These are phyloP conservation scores for Lates calcarifer DNA, from an alignment of 2,113 vertebrate species.

Conservation along the genomic window DNA sequence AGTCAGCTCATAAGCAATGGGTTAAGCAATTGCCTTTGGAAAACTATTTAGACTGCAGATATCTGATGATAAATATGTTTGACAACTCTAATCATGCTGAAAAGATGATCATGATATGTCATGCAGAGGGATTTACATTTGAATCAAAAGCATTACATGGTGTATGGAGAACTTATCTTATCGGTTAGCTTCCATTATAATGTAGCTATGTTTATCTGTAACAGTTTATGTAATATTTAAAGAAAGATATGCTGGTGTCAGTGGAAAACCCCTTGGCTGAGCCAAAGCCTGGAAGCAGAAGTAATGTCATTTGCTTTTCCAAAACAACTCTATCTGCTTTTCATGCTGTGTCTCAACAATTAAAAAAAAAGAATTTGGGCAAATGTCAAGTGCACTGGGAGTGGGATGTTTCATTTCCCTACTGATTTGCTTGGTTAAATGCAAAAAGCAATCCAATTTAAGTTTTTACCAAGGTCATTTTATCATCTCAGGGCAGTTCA, in stretches of 20 bases:
- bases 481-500: constrained; percentile 5
- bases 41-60: constrained; percentile 46
- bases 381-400: constrained; percentile 26
- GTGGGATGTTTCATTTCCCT: neutral
- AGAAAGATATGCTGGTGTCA: constrained; percentile 56
- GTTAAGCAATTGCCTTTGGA: constrained; percentile 49
- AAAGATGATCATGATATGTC: constrained; percentile 46
- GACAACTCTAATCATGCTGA: constrained; percentile 50
- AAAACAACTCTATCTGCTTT: constrained; percentile 22
- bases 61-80: constrained; percentile 64
- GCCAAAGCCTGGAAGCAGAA: constrained; percentile 30
- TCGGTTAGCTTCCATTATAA: constrained; percentile 52
- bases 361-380: constrained; percentile 21
- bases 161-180: constrained; percentile 54
- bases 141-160: constrained; percentile 35
- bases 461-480: constrained; percentile 17
- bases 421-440: constrained; percentile 14
- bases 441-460: constrained; percentile 19
- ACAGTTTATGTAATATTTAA: constrained; percentile 57
- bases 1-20: constrained; percentile 27
- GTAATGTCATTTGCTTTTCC: constrained; percentile 19
- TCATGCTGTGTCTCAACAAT: neutral
- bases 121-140: constrained; percentile 41
- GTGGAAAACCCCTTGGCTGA: constrained; percentile 28
- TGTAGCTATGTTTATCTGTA: constrained; percentile 49